phyloP scores from a whole-genome alignment of 2,113 vertebrate species.

The Strix uralensis region DNA sequence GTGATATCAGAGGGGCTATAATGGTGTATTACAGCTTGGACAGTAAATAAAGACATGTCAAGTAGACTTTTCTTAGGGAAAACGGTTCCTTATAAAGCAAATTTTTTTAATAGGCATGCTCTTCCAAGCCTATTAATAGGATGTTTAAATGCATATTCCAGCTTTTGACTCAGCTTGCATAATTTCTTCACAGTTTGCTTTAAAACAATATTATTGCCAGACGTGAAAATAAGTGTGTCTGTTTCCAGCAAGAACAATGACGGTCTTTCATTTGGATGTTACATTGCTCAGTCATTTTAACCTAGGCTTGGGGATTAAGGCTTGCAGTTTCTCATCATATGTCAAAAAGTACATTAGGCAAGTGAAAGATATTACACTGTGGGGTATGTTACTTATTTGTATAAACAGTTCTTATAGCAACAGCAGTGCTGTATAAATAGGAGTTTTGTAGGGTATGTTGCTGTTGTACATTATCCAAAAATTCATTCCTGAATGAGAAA shows the following conservation, averaged over 20 bases:
- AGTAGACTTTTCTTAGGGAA: not conserved
- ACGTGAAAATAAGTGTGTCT: not conserved
- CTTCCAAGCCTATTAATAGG: not conserved
- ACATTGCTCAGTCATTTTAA: constrained; percentile 13
- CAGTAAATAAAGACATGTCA: not conserved
- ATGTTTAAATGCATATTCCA: constrained; percentile 10
- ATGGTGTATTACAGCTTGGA: not conserved
- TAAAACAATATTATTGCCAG: constrained; percentile 48
- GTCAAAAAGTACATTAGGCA: constrained; percentile 45
- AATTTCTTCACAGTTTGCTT: constrained; percentile 48
- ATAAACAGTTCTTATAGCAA: constrained; percentile 10
- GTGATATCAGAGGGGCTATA: not conserved
- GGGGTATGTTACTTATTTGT: constrained; percentile 30
- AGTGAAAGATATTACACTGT: constrained; percentile 24
- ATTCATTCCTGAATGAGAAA: constrained; percentile 6
- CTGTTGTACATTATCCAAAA: not conserved
- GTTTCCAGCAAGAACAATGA: constrained; percentile 49
- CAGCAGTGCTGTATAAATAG: not conserved
- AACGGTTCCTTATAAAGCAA: not conserved
- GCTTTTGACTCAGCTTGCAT: constrained; percentile 15
- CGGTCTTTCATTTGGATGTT: constrained; percentile 26
- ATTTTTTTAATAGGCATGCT: not conserved
- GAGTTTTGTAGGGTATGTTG: not conserved
- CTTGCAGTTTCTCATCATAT: constrained; percentile 30
- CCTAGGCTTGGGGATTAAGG: constrained; percentile 11